Evolutionary conservation across 2,113 vertebrate genomes (phyloP), one percentile per base, ranked within the genome.

Genomic region (Uropsilus gracilis): DNA sequence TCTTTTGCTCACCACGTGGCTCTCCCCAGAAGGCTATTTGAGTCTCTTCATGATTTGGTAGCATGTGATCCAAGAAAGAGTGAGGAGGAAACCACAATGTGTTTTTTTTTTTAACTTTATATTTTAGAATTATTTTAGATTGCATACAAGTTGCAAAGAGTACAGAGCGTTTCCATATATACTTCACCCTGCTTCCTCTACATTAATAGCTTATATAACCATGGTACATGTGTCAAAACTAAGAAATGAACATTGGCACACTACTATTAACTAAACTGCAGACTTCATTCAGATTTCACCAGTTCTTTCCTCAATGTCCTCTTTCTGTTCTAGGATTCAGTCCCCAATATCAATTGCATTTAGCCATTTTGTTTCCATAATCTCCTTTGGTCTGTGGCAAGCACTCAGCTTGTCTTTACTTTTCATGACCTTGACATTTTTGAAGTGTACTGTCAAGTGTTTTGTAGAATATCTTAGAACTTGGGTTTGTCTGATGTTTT

Each of bases 401-500:
- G 76, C 66, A 34, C 34, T 34, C 48, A 46, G 48, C 73, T 39
- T 82, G 30, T 46, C 8, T 86, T 68, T 87, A 20, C 78, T 94
- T 91, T 87, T 91, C 14, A 57, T 75, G 71, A 59, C 34, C 68
- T 91, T 82, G 82, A 94, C 39, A 83, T 66, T 82, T 82, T 82
- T 85, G 76, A 75, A 82, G 57, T 55, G 37, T 73, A 57, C 37
- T 75, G n/a, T 89, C 26, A 89, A 44, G 61, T 69, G 37, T 77
- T 89, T 69, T 69, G 80, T 78, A 66, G 44, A 71, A 61, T 59
- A 53, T 63, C 53, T 16, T 30, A 78, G 34, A 64, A 9, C 82
- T 39, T 94, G 77, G 34, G 34, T 34, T 75, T 68, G 48, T 69
- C 71, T 85, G 34, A 68, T 78, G 34, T 53, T 44, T 80, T 81